phyloP scores from a whole-genome alignment of 2,797 vertebrate species.

The Cossypha polioptera region DNA sequence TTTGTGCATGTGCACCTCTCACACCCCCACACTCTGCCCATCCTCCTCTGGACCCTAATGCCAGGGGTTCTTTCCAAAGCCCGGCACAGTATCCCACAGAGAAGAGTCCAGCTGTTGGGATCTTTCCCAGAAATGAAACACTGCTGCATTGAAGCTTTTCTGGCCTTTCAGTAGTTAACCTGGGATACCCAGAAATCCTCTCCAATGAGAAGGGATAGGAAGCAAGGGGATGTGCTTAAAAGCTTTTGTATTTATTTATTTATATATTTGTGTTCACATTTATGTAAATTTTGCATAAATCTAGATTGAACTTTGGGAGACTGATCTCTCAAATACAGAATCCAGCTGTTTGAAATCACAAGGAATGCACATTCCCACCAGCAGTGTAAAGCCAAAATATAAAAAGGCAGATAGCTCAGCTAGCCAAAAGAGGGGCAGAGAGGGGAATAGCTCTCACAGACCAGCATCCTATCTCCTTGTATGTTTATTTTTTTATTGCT shows the following conservation, averaged over 20 bases:
- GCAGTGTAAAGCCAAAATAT: neutral
- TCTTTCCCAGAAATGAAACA: constrained; percentile 44
- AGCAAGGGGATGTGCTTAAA: neutral
- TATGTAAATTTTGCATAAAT: constrained; percentile 5
- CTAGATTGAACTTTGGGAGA: neutral
- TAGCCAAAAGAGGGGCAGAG: neutral
- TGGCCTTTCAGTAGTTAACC: constrained; percentile 26
- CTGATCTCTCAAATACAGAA: neutral
- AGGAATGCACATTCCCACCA: neutral
- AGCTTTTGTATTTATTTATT: neutral
- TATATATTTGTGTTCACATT: neutral
- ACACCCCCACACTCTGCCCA: neutral
- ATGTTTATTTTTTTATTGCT: neutral
- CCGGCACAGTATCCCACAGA: neutral
- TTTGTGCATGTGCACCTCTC: neutral
- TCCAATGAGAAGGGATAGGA: neutral
- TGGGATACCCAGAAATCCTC: neutral
- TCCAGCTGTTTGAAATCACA: neutral
- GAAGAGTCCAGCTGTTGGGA: constrained; percentile 33
- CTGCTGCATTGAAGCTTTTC: constrained; percentile 2
- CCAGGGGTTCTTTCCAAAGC: constrained; percentile 23
- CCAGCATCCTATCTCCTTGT: neutral
- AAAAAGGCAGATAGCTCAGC: neutral
- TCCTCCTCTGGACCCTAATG: neutral
- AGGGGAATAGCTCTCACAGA: neutral